Percentiles rank a stretch among this genome's conserved stretches.
Evolutionary conservation across 2,888 invertebrate genomes (phyloP).

Genomic region (Dicyrtomina minuta): DNA sequence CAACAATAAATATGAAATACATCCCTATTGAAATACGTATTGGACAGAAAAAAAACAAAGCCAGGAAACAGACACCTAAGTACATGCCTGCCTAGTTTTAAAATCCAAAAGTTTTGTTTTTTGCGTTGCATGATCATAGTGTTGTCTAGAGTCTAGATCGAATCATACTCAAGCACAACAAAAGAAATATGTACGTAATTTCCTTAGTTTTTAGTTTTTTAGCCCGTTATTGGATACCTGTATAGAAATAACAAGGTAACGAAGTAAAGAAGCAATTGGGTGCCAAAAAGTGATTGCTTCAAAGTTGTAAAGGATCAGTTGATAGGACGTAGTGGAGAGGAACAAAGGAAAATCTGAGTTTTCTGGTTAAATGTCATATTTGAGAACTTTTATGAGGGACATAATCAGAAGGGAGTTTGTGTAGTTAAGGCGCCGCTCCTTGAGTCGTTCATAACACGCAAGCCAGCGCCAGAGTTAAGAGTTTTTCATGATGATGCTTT

Average conservation of each 20-base stretch:
- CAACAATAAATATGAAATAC: neutral
- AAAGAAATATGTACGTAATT: constrained; percentile 1
- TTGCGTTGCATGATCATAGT: neutral
- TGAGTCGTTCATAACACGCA: constrained; percentile 31
- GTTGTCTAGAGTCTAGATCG: neutral
- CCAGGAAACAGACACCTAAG: no score
- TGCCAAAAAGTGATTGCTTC: constrained; percentile 23
- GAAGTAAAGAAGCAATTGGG: constrained; percentile 26
- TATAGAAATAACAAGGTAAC: neutral
- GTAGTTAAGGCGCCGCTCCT: constrained; percentile 34
- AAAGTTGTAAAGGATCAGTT: constrained; percentile 12
- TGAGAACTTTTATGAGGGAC: constrained; percentile 47
- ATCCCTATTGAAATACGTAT: no score
- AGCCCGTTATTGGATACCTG: neutral
- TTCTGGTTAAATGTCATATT: constrained; percentile 43
- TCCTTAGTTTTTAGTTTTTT: neutral
- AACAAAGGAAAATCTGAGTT: constrained; percentile 33
- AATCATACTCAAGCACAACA: neutral
- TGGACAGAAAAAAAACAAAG: no score
- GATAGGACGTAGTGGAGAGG: constrained; percentile 19
- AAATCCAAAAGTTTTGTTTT: neutral
- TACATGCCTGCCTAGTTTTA: no score
- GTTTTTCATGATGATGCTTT: constrained; percentile 27
- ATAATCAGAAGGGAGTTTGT: constrained; percentile 42
- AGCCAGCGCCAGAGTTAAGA: no score